These are phyloP conservation scores for Sphenodon punctatus DNA, from an alignment of 2,797 vertebrate genomes.

Conservation along the genomic window DNA sequence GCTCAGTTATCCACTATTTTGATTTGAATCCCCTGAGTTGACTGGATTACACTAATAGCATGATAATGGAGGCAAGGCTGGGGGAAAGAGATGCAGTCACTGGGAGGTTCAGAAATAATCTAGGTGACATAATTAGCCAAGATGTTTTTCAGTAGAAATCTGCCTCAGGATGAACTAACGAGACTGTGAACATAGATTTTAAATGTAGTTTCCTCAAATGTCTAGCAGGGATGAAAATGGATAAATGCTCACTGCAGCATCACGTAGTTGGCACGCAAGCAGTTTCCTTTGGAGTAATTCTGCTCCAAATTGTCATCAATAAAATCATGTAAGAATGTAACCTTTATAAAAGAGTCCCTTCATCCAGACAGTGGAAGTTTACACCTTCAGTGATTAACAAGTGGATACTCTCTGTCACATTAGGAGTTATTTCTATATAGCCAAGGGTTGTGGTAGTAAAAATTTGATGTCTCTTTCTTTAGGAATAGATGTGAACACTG, in stretches of 20 bases:
- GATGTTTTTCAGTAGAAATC: not conserved
- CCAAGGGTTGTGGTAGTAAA: not conserved
- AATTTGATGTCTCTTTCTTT: not conserved
- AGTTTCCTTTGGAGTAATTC: not conserved
- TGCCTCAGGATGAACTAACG: not conserved
- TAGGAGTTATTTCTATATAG: not conserved
- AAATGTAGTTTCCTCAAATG: not conserved
- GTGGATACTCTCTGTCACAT: not conserved
- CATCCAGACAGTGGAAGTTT: slow-evolving; percentile 4
- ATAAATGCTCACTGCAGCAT: not conserved
- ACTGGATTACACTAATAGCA: slow-evolving; percentile 28
- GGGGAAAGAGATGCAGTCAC: slow-evolving; percentile 4
- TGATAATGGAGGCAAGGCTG: not conserved
- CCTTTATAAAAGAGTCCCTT: not conserved
- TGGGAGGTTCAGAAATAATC: slow-evolving; percentile 7
- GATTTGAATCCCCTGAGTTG: slow-evolving; percentile 26
- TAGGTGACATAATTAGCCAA: slow-evolving; percentile 1
- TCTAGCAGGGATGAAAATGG: not conserved
- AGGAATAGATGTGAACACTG: not conserved
- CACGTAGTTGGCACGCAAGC: not conserved
- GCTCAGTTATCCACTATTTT: not conserved
- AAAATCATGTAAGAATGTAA: not conserved
- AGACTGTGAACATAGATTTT: not conserved
- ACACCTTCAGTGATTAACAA: slow-evolving; percentile 8
- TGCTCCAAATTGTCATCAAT: not conserved